These are phyloP conservation scores for Macrocentrus cingulum DNA, from an alignment of 1,140 invertebrate species.

Conservation along the genomic window DNA sequence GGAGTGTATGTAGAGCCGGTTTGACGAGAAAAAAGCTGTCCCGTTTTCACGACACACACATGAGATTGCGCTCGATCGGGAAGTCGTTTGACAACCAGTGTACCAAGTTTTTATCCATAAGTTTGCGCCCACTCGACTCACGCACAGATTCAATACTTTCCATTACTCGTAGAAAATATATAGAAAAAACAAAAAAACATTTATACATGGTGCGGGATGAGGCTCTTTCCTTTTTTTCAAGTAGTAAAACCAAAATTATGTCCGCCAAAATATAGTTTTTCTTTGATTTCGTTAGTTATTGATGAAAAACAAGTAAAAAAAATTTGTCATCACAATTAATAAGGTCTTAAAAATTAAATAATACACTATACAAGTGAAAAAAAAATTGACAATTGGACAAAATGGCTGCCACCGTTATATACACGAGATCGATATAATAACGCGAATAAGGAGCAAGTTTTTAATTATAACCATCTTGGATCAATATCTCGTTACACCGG, in stretches of 20 bases:
- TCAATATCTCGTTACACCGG: conserved; percentile 5
- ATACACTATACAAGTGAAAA: not conserved
- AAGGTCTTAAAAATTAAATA: too few relatives aligned
- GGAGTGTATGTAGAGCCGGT: conserved; percentile 17
- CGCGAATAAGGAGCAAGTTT: not conserved
- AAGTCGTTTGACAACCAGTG: not conserved
- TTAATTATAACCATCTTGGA: not conserved
- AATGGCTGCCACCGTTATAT: not conserved
- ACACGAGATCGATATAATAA: not conserved
- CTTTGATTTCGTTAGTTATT: too few relatives aligned
- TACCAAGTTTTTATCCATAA: not conserved
- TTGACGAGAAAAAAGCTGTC: conserved; percentile 22
- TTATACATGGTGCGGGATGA: too few relatives aligned
- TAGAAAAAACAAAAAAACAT: too few relatives aligned
- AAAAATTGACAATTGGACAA: too few relatives aligned
- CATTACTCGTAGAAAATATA: too few relatives aligned
- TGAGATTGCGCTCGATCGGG: conserved; percentile 5
- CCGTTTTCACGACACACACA: conserved; percentile 12
- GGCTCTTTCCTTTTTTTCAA: too few relatives aligned
- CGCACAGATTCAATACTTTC: not conserved
- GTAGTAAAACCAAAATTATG: too few relatives aligned
- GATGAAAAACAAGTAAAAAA: too few relatives aligned
- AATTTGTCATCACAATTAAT: too few relatives aligned
- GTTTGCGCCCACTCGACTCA: not conserved
- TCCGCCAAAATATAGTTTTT: too few relatives aligned